These are phyloP conservation scores for Gonatopus flavifemur DNA, from an alignment of 1,140 invertebrate genomes.

Conservation along the genomic window DNA sequence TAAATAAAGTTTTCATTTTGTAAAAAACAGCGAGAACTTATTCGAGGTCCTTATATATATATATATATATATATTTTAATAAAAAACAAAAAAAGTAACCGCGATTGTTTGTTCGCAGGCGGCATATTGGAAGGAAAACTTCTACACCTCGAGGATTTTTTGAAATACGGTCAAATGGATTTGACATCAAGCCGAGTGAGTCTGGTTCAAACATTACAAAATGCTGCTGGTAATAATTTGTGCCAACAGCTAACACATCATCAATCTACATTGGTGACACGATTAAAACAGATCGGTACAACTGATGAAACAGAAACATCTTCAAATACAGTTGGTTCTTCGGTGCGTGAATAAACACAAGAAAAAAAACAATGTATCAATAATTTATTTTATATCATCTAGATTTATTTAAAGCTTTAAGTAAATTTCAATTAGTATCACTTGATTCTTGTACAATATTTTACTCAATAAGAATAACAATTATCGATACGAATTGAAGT, in stretches of 20 bases:
- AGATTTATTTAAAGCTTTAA: slow-evolving; percentile 50
- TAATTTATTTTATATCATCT: slow-evolving; percentile 48
- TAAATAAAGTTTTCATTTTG: too few species aligned
- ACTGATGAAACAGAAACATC: slow-evolving; percentile 35
- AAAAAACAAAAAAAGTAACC: too few species aligned
- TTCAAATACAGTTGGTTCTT: slow-evolving; percentile 35
- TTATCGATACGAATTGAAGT: slow-evolving; percentile 16
- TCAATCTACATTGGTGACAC: slow-evolving; percentile 66
- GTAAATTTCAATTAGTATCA: slow-evolving; percentile 36
- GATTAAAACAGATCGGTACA: slow-evolving; percentile 63
- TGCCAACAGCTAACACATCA: slow-evolving; percentile 68
- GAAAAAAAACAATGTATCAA: slow-evolving; percentile 43
- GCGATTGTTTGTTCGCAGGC: slow-evolving; percentile 58
- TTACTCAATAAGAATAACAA: slow-evolving; percentile 44
- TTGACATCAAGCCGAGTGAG: slow-evolving; percentile 63
- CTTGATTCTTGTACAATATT: slow-evolving; percentile 33
- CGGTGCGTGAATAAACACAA: slow-evolving; percentile 53
- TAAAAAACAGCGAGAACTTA: too few species aligned
- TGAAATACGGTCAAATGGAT: slow-evolving; percentile 65
- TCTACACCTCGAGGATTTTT: slow-evolving; percentile 67
- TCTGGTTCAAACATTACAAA: slow-evolving; percentile 67
- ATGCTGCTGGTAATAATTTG: slow-evolving; percentile 62
- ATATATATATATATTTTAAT: too few species aligned
- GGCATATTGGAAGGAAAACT: slow-evolving; percentile 69
- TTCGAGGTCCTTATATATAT: too few species aligned